phyloP scores from a whole-genome alignment of 1,140 invertebrate species.

The Zophobas morio region DNA sequence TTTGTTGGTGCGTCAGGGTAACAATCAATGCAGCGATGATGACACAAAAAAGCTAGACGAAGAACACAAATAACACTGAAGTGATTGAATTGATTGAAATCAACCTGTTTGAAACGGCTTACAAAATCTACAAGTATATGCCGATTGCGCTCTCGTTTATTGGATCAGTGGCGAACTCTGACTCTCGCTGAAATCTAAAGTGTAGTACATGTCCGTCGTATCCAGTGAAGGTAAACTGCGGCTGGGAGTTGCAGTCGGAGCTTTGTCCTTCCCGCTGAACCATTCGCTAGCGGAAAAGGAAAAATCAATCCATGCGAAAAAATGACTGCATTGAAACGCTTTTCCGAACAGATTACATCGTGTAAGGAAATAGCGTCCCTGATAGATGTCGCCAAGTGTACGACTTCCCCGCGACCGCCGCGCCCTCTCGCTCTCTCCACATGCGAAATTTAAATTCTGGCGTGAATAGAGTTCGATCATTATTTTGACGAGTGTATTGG shows the following conservation, averaged over 20 bases:
- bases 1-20: conserved; percentile 30
- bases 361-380: conserved; percentile 14
- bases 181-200: conserved; percentile 80
- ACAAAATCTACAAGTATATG: conserved; percentile 30
- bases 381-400: conserved; percentile 10
- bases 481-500: conserved; percentile 43
- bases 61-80: conserved; percentile 36
- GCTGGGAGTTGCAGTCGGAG: conserved; percentile 68
- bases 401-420: not conserved
- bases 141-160: conserved; percentile 65
- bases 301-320: conserved; percentile 2
- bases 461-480: conserved; percentile 27
- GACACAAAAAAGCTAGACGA: conserved; percentile 35
- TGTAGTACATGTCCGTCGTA: conserved; percentile 81
- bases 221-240: conserved; percentile 70
- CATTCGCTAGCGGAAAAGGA: conserved; percentile 53
- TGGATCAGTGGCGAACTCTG: conserved; percentile 80
- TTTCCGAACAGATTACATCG: conserved; percentile 5
- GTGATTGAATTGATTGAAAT: conserved; percentile 19
- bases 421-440: not conserved
- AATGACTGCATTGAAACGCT: conserved; percentile 8
- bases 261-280: conserved; percentile 65
- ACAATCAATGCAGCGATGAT: conserved; percentile 33
- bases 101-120: conserved; percentile 20
- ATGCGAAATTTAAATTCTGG: conserved; percentile 21